Percentiles rank a stretch among this genome's conserved stretches.
Conservation (phyloP, 2,797 vertebrate species). For the Chelon auratus region DNA sequence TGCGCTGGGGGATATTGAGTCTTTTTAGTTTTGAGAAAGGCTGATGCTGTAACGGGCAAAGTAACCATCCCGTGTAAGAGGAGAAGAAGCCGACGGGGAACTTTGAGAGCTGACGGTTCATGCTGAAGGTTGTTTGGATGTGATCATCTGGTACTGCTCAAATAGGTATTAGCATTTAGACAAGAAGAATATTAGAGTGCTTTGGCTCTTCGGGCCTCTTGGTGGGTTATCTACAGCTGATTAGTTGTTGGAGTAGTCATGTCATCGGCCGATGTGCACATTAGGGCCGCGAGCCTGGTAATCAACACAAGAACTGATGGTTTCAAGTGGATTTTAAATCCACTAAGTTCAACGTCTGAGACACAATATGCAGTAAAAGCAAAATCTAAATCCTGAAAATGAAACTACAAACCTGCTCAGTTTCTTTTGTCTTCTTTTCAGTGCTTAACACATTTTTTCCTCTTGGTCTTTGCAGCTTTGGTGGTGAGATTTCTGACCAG, state of each 20-base stretch:
- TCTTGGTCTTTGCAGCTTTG: constrained; percentile 85
- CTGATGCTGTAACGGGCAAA: background rate
- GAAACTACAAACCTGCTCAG: background rate
- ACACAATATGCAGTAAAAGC: background rate
- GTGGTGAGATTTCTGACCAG: constrained; percentile 97
- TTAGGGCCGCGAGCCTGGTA: constrained; percentile 1
- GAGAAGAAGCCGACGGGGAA: constrained; percentile 6
- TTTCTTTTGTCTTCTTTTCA: background rate
- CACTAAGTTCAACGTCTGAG: background rate
- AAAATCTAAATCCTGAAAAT: constrained; percentile 3
- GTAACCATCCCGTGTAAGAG: background rate
- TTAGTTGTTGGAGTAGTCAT: constrained; percentile 15
- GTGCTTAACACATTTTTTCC: constrained; percentile 31
- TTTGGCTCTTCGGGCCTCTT: constrained; percentile 9
- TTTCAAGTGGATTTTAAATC: constrained; percentile 1
- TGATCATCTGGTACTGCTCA: constrained; percentile 27
- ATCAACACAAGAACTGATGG: background rate
- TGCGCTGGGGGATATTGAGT: constrained; percentile 22
- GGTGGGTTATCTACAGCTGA: constrained; percentile 21
- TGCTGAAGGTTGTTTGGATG: constrained; percentile 29
- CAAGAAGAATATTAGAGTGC: constrained; percentile 33
- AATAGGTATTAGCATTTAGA: constrained; percentile 59
- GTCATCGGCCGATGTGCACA: background rate
- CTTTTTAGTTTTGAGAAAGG: constrained; percentile 17
- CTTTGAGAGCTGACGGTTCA: constrained; percentile 1